Percentiles rank a stretch among this genome's conserved stretches.
Conservation (phyloP, 2,113 vertebrate genomes). For the Desmodus rotundus region DNA sequence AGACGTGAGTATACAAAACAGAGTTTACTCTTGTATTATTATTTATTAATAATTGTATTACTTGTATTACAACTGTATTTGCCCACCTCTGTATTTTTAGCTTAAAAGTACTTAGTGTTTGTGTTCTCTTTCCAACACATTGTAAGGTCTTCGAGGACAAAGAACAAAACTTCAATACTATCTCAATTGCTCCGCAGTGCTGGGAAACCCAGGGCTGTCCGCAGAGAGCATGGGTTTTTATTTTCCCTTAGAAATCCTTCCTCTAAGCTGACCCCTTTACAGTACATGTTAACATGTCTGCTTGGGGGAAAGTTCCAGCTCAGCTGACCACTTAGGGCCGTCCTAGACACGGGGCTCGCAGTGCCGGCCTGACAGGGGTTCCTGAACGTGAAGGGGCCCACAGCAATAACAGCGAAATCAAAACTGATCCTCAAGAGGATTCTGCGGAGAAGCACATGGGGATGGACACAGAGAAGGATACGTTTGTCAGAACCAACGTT, state of each 20-base stretch:
- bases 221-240: not conserved
- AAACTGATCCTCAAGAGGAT: not conserved
- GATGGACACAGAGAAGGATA: slow-evolving; percentile 79
- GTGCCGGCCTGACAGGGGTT: not conserved
- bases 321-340: not conserved
- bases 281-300: not conserved
- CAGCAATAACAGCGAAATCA: not conserved
- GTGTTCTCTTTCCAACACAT: not conserved
- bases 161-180: not conserved
- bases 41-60: too few species aligned
- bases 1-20: too few species aligned
- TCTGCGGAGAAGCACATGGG: not conserved
- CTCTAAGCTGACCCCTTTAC: not conserved
- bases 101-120: not conserved
- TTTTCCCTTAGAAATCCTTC: not conserved
- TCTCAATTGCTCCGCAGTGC: not conserved
- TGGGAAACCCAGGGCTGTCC: not conserved
- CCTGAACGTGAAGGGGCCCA: not conserved
- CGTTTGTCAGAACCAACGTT: slow-evolving; percentile 78
- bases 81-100: not conserved
- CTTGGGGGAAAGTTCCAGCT: not conserved
- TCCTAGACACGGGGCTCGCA: not conserved
- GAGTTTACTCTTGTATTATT: too few species aligned
- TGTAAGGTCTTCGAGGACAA: not conserved
- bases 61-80: not conserved